Conservation (phyloP, 2,888 invertebrate genomes). For the Sesamia inferens region DNA sequence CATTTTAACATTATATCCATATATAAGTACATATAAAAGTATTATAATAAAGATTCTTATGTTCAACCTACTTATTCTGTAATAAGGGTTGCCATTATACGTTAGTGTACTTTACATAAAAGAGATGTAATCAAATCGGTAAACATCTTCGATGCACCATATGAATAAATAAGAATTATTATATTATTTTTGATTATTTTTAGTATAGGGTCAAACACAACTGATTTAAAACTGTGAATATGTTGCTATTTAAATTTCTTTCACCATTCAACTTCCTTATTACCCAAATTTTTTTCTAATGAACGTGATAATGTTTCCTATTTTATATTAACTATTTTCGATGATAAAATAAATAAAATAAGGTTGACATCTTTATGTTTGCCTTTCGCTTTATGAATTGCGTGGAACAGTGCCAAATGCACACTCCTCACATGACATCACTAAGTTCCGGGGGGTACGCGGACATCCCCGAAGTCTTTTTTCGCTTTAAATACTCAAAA, state of each 20-base stretch:
- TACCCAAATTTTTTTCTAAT: neutral
- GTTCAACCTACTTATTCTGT: slow-evolving; percentile 10
- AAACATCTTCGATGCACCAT: neutral
- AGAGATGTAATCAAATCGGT: neutral
- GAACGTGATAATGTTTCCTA: neutral
- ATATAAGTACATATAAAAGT: slow-evolving; percentile 37
- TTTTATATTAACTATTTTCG: slow-evolving; percentile 5
- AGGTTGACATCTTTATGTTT: slow-evolving; percentile 38
- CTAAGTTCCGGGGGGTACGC: no score
- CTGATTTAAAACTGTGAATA: neutral
- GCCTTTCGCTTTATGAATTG: slow-evolving; percentile 7
- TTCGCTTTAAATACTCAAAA: no score
- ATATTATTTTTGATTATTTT: no score
- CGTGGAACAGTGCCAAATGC: neutral
- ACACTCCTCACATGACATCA: neutral
- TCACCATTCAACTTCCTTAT: neutral
- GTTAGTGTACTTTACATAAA: neutral
- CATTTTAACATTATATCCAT: slow-evolving; percentile 20
- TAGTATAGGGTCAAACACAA: neutral
- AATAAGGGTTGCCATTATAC: slow-evolving; percentile 1
- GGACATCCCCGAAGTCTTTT: no score
- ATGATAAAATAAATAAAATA: slow-evolving; percentile 25
- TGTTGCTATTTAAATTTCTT: neutral
- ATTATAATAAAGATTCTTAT: slow-evolving; percentile 1
- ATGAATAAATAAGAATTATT: neutral